Base-by-base conservation (phyloP, 1,140 invertebrate species). In the Oppia nitens region DNA sequence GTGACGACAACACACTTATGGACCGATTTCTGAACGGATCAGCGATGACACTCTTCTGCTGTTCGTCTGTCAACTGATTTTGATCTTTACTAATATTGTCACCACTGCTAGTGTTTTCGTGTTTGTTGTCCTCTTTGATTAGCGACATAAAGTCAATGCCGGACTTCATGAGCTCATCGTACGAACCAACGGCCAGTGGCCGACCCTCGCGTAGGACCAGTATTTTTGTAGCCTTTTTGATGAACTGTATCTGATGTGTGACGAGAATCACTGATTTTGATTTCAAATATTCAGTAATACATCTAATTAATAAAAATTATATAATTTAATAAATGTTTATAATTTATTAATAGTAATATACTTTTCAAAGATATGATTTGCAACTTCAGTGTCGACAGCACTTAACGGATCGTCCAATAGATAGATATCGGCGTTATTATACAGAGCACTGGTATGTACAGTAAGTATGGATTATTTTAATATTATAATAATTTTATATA, bases 141-240 rank as follows among this genome's bases (percentile, higher is more conserved):
- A 27, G n/a, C 24, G 60, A 26, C 1, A 62, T 50, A 20, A 66
- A 51, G 52, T 66, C 64, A 0, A 64, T 54, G 4, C 65, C 65
- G 3, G 55, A 21, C 20, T 60, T 57, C 4, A 55, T 57, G 25
- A 66, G 40, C 21, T 66, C 29, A 2, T 59, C 20, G 25, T 63
- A 66, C 17, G 51, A 40, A 2, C 65, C 65, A 17, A 60, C 52
- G 20, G 59, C 62, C 14, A 61, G 21, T 32, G 45, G 47, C n/a
- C 28, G 11, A n/a, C 64, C 65, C 57, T 85, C 78, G 66, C 84
- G 80, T 62, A 90, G 68, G 2, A 87, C 79, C 45, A 88, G 70
- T 62, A 91, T 86, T 63, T 80, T 76, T 68, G 85, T 78, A 0
- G 82, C 84, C 20, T 78, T 76, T 66, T 81, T 78, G 20, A 91